A percentile compares a stretch with the other conserved stretches of the same genome.
These are phyloP conservation scores for Danio albolineatus DNA, from an alignment of 2,797 vertebrate species.

Conservation along the genomic window DNA sequence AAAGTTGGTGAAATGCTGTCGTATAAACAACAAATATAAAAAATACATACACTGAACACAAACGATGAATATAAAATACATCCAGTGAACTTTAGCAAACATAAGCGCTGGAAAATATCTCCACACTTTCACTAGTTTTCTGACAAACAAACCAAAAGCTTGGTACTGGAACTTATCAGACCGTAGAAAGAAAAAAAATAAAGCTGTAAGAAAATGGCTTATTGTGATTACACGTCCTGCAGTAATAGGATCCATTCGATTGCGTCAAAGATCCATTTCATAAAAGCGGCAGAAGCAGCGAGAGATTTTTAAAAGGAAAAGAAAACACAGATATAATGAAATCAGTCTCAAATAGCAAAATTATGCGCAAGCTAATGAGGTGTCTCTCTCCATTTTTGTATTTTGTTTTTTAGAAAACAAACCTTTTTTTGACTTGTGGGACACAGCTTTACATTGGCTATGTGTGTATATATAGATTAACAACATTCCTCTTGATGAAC, in stretches of 20 bases:
- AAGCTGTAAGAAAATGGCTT: not conserved
- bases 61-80: constrained; percentile 19
- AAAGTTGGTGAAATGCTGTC: constrained; percentile 52
- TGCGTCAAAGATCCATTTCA: not conserved
- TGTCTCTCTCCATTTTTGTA: not conserved
- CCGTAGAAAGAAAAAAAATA: not conserved
- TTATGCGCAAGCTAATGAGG: constrained; percentile 11
- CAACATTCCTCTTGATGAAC: constrained; percentile 27
- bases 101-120: constrained; percentile 26
- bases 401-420: not conserved
- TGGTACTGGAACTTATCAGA: not conserved
- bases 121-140: constrained; percentile 14
- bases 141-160: not conserved
- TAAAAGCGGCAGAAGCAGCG: not conserved
- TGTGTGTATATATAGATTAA: not conserved
- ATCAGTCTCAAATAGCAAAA: not conserved
- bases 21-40: constrained; percentile 41
- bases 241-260: constrained; percentile 8
- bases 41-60: constrained; percentile 14
- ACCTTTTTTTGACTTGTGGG: not conserved
- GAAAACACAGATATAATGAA: not conserved
- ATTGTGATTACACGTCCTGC: not conserved
- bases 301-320: not conserved
- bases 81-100: constrained; percentile 38
- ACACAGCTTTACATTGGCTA: not conserved